Percentiles rank a stretch among this genome's conserved stretches.
These are phyloP conservation scores for Limnephilus marmoratus DNA, from an alignment of 2,888 invertebrate genomes.

Conservation along the genomic window DNA sequence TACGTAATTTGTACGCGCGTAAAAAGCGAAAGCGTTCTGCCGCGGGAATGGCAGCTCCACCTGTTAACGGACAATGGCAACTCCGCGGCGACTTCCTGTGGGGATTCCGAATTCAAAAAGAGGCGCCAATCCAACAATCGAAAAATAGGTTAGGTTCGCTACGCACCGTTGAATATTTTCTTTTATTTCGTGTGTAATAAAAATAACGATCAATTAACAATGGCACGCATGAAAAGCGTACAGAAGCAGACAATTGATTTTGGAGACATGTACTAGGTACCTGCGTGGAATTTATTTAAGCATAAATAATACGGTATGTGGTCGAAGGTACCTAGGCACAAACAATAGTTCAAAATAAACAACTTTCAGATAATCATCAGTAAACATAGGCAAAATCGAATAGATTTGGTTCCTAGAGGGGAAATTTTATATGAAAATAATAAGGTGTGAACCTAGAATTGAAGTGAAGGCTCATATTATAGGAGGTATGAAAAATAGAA, in stretches of 20 bases:
- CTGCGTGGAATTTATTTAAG: neutral
- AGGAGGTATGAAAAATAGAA: too few species aligned
- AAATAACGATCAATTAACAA: constrained; percentile 41
- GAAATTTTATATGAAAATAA: too few species aligned
- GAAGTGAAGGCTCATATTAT: too few species aligned
- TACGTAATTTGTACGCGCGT: constrained; percentile 40
- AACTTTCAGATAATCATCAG: neutral
- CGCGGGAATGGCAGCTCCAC: constrained; percentile 73
- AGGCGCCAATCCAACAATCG: constrained; percentile 71
- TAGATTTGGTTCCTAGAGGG: neutral
- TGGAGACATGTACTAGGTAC: constrained; percentile 5
- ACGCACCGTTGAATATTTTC: constrained; percentile 69
- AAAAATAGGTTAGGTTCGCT: constrained; percentile 71
- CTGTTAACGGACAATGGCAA: constrained; percentile 71
- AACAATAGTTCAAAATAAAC: neutral
- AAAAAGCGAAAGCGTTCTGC: constrained; percentile 49
- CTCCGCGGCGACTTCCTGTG: constrained; percentile 67
- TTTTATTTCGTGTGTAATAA: constrained; percentile 57
- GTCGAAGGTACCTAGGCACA: neutral
- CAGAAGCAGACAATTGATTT: constrained; percentile 39
- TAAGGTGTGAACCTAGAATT: too few species aligned
- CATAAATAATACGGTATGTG: neutral
- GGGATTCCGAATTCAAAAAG: constrained; percentile 66
- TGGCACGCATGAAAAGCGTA: constrained; percentile 51
- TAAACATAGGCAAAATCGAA: neutral